phyloP scores from a whole-genome alignment of 1,140 invertebrate species.

The Parasteatoda tepidariorum region DNA sequence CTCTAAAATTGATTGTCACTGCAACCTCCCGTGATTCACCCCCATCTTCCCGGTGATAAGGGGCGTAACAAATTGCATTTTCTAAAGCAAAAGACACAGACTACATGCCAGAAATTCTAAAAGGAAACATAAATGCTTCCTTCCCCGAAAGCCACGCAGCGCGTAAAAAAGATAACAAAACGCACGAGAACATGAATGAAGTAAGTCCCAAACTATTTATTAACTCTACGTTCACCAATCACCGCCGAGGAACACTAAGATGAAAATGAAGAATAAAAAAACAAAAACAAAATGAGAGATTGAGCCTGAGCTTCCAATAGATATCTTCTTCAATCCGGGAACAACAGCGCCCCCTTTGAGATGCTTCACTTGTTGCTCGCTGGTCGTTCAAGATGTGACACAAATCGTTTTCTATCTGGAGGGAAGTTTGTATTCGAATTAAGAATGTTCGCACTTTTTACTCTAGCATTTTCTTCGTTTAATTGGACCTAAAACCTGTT shows the following conservation, averaged over 20 bases:
- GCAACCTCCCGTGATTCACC: neutral
- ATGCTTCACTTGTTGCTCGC: conserved; percentile 35
- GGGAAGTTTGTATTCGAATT: conserved; percentile 24
- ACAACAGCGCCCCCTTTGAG: conserved; percentile 30
- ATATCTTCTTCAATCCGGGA: neutral
- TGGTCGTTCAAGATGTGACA: neutral
- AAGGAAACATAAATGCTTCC: conserved; percentile 29
- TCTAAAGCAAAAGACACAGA: neutral
- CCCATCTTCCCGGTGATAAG: neutral
- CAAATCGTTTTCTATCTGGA: conserved; percentile 25
- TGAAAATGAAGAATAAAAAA: conserved; percentile 6
- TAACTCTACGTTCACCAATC: conserved; percentile 33
- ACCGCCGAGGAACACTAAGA: neutral
- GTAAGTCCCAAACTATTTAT: conserved; percentile 29
- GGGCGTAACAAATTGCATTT: neutral
- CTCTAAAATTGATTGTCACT: neutral
- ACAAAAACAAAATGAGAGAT: neutral
- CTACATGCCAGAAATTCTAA: neutral
- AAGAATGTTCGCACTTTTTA: too few relatives aligned
- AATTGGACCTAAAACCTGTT: too few relatives aligned
- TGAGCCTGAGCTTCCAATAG: conserved; percentile 21
- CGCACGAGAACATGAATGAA: neutral
- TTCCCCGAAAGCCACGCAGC: neutral
- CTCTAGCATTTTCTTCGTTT: too few relatives aligned
- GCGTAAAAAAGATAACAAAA: conserved; percentile 8